These are phyloP conservation scores for Neuroterus valhalla DNA, from an alignment of 1,140 invertebrate species.

Conservation along the genomic window DNA sequence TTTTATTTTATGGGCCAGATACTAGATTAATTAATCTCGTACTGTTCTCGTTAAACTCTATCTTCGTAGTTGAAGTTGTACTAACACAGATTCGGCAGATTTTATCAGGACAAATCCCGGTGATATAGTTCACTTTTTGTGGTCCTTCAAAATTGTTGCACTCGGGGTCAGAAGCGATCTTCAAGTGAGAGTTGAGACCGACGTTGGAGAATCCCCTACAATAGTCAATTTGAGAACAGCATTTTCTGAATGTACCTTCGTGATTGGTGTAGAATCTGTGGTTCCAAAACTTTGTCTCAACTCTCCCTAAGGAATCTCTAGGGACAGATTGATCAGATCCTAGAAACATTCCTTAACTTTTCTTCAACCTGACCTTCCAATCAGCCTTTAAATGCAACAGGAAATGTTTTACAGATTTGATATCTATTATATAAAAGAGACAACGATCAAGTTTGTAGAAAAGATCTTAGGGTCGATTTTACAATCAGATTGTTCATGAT, in stretches of 20 bases:
- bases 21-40: neutral
- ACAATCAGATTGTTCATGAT: conserved; percentile 31
- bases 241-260: no score
- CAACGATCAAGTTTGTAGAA: neutral
- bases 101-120: conserved; percentile 41
- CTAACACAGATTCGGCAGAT: conserved; percentile 46
- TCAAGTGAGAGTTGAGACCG: no score
- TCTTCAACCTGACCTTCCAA: neutral
- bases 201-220: no score
- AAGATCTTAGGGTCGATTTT: conserved; percentile 20
- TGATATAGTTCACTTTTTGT: conserved; percentile 48
- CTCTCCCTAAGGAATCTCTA: no score
- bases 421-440: neutral
- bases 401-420: neutral
- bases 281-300: no score
- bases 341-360: conserved; percentile 28
- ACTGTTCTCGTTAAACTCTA: conserved; percentile 35
- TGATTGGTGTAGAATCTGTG: no score
- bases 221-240: no score
- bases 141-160: conserved; percentile 42
- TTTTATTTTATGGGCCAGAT: neutral
- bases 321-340: conserved; percentile 39
- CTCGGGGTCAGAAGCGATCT: conserved; percentile 31
- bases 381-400: neutral
- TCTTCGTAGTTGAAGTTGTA: conserved; percentile 46